Evolutionary conservation across 2,113 vertebrate genomes (phyloP), one percentile per base, ranked within the genome.

Genomic region (Poecilia latipinna): DNA sequence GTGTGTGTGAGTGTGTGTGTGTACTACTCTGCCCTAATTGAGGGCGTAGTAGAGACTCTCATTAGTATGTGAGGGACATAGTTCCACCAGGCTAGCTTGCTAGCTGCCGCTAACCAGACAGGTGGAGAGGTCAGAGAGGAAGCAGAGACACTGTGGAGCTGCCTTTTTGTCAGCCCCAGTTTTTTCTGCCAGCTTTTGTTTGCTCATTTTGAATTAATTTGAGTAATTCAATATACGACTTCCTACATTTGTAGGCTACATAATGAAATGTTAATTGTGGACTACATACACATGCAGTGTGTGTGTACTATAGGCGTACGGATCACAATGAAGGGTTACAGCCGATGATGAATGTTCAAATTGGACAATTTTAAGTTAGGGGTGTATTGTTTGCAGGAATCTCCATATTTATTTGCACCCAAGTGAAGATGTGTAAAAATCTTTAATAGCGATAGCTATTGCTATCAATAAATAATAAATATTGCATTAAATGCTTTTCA

Each of bases 21-120:
- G 68, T 48, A 12, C 65, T 54, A 61, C 57, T 68, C 35, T 0
- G 28, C n/a, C 73, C 66, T 92, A 89, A 90, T 82, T 88, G 83
- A 88, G 78, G 73, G 75, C 33, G 13, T 82, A 76, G 83, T 68
- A 72, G 73, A 77, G 69, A 78, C 79, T 78, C 80, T 89, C 83
- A 89, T 91, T 88, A 91, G 86, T 85, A 90, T 91, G 85, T 91
- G 74, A 68, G 76, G 60, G 87, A 87, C 89, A 75, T 73, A 66
- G 74, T 81, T 87, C 42, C 17, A 31, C 60, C 65, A 68, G 22
- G 75, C 74, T 75, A 80, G 74, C 68, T 77, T 44, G 86, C 77
- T 88, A 70, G 80, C 74, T 71, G 79, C 61, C 63, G 85, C 80
- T 76, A 75, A 84, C 76, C 76, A 90, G 81, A 69, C 85, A 90